These are phyloP conservation scores for Drosophila suboccidentalis DNA, from an alignment of 2,888 invertebrate species.

Conservation along the genomic window DNA sequence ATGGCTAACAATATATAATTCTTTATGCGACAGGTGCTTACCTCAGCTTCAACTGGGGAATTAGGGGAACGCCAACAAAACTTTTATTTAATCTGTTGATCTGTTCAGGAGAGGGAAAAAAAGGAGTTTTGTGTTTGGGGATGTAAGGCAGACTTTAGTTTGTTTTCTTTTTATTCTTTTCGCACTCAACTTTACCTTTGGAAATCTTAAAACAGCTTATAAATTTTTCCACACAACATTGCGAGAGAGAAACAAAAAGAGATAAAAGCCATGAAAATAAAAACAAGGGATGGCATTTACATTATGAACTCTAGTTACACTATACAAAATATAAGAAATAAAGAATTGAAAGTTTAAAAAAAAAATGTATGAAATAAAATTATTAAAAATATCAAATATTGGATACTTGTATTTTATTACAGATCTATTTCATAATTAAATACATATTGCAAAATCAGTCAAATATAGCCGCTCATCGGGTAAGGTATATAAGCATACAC, in stretches of 20 bases:
- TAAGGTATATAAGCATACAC: slow-evolving; percentile 30
- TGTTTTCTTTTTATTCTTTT: slow-evolving; percentile 23
- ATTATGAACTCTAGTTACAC: not conserved
- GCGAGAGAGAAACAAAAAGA: slow-evolving; percentile 23
- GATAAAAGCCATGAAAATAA: slow-evolving; percentile 11
- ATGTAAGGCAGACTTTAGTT: not conserved
- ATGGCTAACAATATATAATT: slow-evolving; percentile 68
- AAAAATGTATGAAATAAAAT: not conserved
- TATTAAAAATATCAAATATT: not conserved
- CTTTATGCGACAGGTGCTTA: slow-evolving; percentile 55
- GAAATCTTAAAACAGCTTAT: slow-evolving; percentile 72
- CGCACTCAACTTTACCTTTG: slow-evolving; percentile 34
- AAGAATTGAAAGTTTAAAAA: not conserved
- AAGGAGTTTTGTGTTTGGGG: not conserved
- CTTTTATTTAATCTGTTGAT: slow-evolving; percentile 76
- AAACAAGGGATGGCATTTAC: not conserved
- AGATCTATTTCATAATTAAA: not conserved
- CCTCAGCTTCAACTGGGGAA: slow-evolving; percentile 56
- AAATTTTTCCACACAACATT: slow-evolving; percentile 57
- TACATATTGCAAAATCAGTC: not conserved
- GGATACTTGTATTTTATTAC: not conserved
- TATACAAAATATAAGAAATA: not conserved
- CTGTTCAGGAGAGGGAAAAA: slow-evolving; percentile 59
- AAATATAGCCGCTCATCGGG: not conserved
- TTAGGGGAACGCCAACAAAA: slow-evolving; percentile 42